These are phyloP conservation scores for Aspidoscelis tigris DNA, from an alignment of 2,113 vertebrate genomes.

Conservation along the genomic window DNA sequence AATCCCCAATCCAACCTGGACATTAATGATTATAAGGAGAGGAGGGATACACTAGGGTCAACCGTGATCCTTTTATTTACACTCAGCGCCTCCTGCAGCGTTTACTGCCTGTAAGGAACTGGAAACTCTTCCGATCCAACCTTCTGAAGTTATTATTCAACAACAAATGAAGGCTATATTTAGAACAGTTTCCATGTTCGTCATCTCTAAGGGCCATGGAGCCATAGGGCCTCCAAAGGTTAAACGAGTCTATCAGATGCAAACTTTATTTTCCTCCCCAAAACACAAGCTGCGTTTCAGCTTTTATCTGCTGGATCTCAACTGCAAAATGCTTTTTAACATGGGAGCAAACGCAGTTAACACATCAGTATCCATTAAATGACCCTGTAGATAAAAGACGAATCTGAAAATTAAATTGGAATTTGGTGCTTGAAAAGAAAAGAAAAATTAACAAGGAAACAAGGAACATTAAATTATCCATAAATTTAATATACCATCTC, in stretches of 20 bases:
- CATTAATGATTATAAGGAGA: neutral
- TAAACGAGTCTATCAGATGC: constrained; percentile 64
- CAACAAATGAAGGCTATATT: constrained; percentile 83
- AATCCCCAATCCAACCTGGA: neutral
- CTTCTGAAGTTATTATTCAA: constrained; percentile 76
- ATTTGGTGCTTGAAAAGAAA: too few species aligned
- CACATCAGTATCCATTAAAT: too few species aligned
- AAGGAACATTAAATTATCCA: too few species aligned
- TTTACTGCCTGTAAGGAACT: constrained; percentile 62
- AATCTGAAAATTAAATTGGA: too few species aligned
- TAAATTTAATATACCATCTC: too few species aligned
- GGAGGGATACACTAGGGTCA: fast-evolving
- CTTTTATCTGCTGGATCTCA: constrained; percentile 9
- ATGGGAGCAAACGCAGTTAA: constrained; percentile 27
- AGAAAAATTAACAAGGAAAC: too few species aligned
- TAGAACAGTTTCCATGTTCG: constrained; percentile 89
- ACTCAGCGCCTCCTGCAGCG: neutral
- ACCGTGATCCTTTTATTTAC: neutral
- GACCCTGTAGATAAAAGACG: too few species aligned
- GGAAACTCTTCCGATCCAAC: constrained; percentile 64
- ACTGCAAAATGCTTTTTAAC: constrained; percentile 51
- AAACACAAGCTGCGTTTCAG: constrained; percentile 38
- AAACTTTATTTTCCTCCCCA: neutral
- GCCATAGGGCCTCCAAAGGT: constrained; percentile 74
- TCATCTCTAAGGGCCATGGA: constrained; percentile 75